These are phyloP conservation scores for Clepsis dumicolana DNA, from an alignment of 2,888 invertebrate species.

Conservation along the genomic window DNA sequence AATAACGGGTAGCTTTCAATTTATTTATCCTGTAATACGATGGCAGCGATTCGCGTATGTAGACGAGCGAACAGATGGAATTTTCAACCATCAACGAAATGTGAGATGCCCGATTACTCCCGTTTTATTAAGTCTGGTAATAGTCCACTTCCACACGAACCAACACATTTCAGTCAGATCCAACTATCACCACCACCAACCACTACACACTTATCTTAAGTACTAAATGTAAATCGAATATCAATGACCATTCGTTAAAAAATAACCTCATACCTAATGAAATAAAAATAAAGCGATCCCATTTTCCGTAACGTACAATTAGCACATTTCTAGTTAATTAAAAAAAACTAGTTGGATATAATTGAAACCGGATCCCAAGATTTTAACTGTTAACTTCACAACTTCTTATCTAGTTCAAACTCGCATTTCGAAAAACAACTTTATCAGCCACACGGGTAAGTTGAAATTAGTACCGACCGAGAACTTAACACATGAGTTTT, in stretches of 20 bases:
- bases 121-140: too few species aligned
- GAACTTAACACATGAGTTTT: background rate
- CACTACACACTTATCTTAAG: too few species aligned
- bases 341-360: conserved; percentile 3
- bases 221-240: too few species aligned
- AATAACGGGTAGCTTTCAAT: conserved; percentile 34
- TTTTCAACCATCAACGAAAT: background rate
- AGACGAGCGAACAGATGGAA: background rate
- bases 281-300: background rate
- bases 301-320: background rate
- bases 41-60: conserved; percentile 4
- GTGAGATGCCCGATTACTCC: too few species aligned
- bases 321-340: conserved; percentile 6
- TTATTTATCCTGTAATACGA: conserved; percentile 40
- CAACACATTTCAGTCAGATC: too few species aligned
- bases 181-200: too few species aligned
- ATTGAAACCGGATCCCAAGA: conserved; percentile 7
- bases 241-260: background rate
- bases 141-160: too few species aligned
- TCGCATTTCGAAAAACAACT: background rate
- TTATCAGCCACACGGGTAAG: background rate
- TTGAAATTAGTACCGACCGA: background rate
- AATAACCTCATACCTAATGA: background rate
- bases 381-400: background rate
- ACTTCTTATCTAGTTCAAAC: background rate